Conservation (phyloP, 2,797 vertebrate species). For the Schizothorax lantsangensis region DNA sequence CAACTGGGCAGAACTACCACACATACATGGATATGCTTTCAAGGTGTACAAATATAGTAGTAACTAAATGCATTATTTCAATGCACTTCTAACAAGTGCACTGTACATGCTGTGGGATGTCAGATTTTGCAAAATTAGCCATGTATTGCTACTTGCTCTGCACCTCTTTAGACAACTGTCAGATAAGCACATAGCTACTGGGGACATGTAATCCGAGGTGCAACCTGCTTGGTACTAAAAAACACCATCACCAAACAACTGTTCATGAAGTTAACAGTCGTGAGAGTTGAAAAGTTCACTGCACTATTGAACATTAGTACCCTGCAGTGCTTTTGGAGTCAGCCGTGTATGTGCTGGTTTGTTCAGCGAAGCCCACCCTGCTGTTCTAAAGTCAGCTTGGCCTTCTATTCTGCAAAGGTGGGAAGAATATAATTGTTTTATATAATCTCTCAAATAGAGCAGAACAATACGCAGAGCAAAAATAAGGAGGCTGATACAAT, state of each 20-base stretch:
- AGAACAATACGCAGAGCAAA: conserved; percentile 2
- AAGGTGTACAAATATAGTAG: background rate
- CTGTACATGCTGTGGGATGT: background rate
- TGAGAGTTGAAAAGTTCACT: conserved; percentile 59
- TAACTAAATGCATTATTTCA: background rate
- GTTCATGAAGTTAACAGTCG: conserved; percentile 31
- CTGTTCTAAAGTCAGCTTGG: conserved; percentile 76
- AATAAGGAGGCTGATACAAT: background rate
- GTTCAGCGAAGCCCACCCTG: conserved; percentile 61
- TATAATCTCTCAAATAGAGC: conserved; percentile 53
- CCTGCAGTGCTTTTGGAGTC: conserved; percentile 48
- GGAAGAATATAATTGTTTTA: conserved; percentile 76
- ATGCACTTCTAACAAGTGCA: background rate
- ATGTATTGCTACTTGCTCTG: background rate
- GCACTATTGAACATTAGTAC: conserved; percentile 53
- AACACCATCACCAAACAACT: conserved; percentile 38
- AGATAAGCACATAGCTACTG: conserved; percentile 16
- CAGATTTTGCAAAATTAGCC: background rate
- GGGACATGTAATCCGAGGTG: conserved; percentile 18
- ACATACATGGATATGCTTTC: background rate
- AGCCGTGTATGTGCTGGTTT: conserved; percentile 33
- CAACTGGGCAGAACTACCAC: background rate
- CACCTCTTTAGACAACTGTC: conserved; percentile 25
- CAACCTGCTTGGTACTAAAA: conserved; percentile 2
- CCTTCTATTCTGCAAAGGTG: conserved; percentile 65